phyloP scores from a whole-genome alignment of 2,888 invertebrate species.

The Torymus texanus region DNA sequence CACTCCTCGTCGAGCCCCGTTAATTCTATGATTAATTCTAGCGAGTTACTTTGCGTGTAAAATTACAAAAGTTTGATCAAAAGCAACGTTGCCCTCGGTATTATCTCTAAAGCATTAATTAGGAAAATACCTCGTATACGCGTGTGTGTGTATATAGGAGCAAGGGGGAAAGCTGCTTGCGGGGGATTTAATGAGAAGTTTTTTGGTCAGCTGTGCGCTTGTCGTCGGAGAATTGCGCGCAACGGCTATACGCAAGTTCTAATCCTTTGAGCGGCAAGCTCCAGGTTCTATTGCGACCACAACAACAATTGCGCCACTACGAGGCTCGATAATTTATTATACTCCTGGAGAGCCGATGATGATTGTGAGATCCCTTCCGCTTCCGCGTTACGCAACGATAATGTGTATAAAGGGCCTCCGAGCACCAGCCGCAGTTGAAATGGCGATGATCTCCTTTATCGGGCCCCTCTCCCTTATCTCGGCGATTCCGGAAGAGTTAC shows the following conservation, averaged over 20 bases:
- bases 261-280: conserved; percentile 18
- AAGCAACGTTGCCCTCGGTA: background rate
- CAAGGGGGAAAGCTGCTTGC: background rate
- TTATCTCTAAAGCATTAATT: too few relatives aligned
- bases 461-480: conserved; percentile 27
- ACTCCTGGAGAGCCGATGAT: background rate
- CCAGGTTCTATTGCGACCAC: too few relatives aligned
- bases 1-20: too few relatives aligned
- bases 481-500: conserved; percentile 34
- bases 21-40: too few relatives aligned
- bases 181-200: conserved; percentile 38
- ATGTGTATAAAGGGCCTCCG: background rate
- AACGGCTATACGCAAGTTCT: conserved; percentile 8
- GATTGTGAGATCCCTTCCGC: background rate
- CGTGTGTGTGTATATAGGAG: background rate
- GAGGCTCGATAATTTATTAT: too few relatives aligned
- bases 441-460: conserved; percentile 32
- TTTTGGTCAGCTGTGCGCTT: conserved; percentile 7
- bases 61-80: too few relatives aligned
- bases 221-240: background rate
- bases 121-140: background rate
- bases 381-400: background rate
- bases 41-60: too few relatives aligned
- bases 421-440: conserved; percentile 12
- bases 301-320: too few relatives aligned